Evolutionary conservation across 2,888 invertebrate genomes (phyloP).

Genomic region (Pelosia muscerda): DNA sequence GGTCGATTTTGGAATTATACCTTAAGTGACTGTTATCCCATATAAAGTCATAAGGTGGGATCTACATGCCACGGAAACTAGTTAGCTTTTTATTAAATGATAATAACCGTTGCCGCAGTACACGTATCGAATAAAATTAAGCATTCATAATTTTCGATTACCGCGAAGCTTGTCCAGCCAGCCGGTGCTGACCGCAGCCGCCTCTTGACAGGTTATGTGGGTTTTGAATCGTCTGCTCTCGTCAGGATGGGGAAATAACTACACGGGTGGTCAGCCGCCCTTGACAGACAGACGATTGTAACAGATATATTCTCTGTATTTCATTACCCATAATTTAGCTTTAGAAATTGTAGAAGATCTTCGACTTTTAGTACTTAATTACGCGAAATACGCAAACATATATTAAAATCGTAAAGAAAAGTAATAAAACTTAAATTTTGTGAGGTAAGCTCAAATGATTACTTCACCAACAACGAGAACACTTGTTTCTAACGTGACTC

Average conservation of each 20-base stretch:
- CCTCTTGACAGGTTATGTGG: conserved; percentile 73
- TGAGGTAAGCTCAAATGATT: conserved; percentile 2
- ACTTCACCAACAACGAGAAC: conserved; percentile 21
- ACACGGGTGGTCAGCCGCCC: conserved; percentile 72
- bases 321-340: conserved; percentile 55
- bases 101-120: conserved; percentile 47
- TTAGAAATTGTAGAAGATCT: conserved; percentile 34
- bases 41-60: conserved; percentile 42
- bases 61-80: conserved; percentile 44
- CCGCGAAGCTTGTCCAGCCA: conserved; percentile 67
- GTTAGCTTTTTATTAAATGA: conserved; percentile 47
- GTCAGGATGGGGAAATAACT: conserved; percentile 46
- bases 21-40: conserved; percentile 32
- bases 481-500: conserved; percentile 53
- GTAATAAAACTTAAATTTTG: neutral
- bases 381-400: conserved; percentile 9
- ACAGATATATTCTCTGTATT: conserved; percentile 46
- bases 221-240: conserved; percentile 60
- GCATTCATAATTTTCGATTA: conserved; percentile 80
- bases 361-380: conserved; percentile 20
- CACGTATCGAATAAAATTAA: conserved; percentile 61
- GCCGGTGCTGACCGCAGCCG: conserved; percentile 57
- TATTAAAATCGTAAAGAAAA: conserved; percentile 13
- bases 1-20: too few species aligned
- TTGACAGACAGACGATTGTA: conserved; percentile 56